Base-by-base conservation (phyloP, 2,888 invertebrate species). In the Acronicta aceris region DNA sequence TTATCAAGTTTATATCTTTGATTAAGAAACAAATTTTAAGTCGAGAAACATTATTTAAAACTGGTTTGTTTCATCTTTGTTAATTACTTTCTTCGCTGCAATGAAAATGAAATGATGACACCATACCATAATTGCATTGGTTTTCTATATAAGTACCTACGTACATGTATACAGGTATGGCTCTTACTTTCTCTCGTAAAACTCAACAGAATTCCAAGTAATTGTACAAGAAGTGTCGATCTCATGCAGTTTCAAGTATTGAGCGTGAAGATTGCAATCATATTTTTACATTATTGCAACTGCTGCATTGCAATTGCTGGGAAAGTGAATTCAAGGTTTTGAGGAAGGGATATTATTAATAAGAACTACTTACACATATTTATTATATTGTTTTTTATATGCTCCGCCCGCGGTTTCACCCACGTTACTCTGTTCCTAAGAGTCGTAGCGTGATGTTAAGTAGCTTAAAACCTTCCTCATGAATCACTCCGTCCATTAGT, bases 221-320 rank as follows among this genome's bases (percentile, higher is more conserved):
- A 58, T 33, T 33, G 55, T 42, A 12, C 30, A 25, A 56, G n/a
- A 12, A 47, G 25, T 59, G 40, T 43, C 46, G 45, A 57, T 47
- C 61, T 54, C 46, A 13, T 47, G 13, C 36, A 54, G 15, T 51
- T 50, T 45, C 25, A 51, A 57, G 36, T 36, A 67, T 53, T 41
- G 41, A 40, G 41, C 41, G 57, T 50, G 9, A 54, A 61, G 33
- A 47, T 70, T 67, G 54, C 50, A 50, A 54, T 57, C 42, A 45
- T 61, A 72, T 57, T 57, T 71, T 67, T 47, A 57, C 41, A 10
- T 40, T 51, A 42, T 27, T 59, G 48, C 51, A 38, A 27, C 45
- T 38, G 52, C 51, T 57, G 47, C 43, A 27, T 30, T 55, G 27
- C 46, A 9, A 40, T 43, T 8, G 17, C 15, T 36, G 41, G 27